Percentiles rank a stretch among this genome's conserved stretches.
phyloP scores from a whole-genome alignment of 2,797 vertebrate species.

The Oryzias sinensis region DNA sequence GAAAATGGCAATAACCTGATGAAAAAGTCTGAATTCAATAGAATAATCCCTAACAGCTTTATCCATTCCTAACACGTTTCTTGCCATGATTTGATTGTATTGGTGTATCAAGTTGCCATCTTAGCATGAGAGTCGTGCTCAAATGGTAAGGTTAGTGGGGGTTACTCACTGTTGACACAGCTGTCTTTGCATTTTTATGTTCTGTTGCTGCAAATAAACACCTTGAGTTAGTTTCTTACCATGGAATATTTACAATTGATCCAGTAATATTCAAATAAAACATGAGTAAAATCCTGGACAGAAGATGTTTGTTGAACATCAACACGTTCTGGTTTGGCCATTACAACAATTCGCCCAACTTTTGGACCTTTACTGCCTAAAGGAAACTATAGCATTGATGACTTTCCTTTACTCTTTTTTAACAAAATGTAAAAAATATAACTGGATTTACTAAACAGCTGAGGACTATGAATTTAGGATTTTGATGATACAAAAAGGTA shows the following conservation, averaged over 20 bases:
- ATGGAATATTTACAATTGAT: constrained; percentile 25
- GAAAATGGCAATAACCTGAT: constrained; percentile 65
- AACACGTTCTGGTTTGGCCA: neutral
- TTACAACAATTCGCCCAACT: too few species aligned
- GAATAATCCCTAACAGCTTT: constrained; percentile 55
- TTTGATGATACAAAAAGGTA: constrained; percentile 32
- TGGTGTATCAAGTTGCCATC: constrained; percentile 83
- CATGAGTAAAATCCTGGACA: neutral
- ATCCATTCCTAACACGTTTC: constrained; percentile 49
- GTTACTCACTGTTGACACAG: constrained; percentile 55
- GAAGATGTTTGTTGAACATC: neutral
- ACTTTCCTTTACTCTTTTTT: neutral
- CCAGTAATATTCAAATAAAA: neutral
- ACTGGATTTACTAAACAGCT: constrained; percentile 5
- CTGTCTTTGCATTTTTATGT: constrained; percentile 46
- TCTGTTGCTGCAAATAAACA: constrained; percentile 55
- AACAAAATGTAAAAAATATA: constrained; percentile 33
- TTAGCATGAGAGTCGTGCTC: constrained; percentile 78
- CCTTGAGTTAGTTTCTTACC: constrained; percentile 33
- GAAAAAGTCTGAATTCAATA: constrained; percentile 64
- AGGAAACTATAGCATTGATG: too few species aligned
- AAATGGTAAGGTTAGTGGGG: constrained; percentile 43
- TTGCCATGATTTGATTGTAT: constrained; percentile 76
- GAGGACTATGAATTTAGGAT: too few species aligned
- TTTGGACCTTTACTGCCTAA: too few species aligned